phyloP scores from a whole-genome alignment of 23 tunicate genomes.

The Ciona savignyi region DNA sequence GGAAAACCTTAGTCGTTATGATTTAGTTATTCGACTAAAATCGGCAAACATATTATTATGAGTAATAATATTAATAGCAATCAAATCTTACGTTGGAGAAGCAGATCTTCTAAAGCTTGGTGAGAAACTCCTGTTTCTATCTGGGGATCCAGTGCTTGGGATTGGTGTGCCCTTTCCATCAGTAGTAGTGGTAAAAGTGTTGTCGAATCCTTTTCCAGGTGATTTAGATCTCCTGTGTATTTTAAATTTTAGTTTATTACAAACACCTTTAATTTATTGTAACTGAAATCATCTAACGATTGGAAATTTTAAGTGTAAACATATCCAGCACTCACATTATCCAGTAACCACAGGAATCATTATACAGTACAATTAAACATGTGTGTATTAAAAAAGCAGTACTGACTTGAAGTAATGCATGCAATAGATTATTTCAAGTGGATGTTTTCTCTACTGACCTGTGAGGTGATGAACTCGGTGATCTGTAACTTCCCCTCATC shows the following conservation, averaged over 20 bases:
- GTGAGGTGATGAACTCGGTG: constrained; percentile 88
- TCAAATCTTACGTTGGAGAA: constrained; percentile 68
- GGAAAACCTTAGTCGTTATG: background rate
- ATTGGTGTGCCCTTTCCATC: constrained; percentile 93
- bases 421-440: background rate
- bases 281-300: background rate
- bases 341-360: no score
- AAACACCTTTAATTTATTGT: background rate
- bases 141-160: constrained; percentile 94
- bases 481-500: constrained; percentile 83
- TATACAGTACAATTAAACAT: no score
- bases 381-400: background rate
- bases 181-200: constrained; percentile 91
- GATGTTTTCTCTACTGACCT: constrained; percentile 20
- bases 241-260: background rate
- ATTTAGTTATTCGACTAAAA: background rate
- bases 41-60: background rate
- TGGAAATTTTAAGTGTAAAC: background rate
- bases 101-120: constrained; percentile 61
- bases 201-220: constrained; percentile 89
- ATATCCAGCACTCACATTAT: no score
- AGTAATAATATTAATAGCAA: background rate
- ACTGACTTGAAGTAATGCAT: no score
- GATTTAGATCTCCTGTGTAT: constrained; percentile 61
- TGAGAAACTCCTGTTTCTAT: constrained; percentile 81